Conservation (phyloP, 1,140 invertebrate genomes). For the Elysia chlorotica region DNA sequence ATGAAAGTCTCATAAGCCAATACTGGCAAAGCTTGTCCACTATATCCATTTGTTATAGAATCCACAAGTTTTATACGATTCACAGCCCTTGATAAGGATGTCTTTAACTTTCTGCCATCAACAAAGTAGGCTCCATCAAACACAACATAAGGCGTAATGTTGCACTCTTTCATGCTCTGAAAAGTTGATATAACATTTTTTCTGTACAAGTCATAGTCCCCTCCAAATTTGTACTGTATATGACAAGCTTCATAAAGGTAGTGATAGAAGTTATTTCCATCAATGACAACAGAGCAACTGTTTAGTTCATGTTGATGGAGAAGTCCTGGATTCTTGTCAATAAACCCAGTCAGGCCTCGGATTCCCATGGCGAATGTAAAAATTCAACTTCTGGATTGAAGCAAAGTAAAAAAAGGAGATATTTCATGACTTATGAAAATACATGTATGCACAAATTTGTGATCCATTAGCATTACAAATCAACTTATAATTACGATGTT, state of each 20-base stretch:
- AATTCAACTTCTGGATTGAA: background rate
- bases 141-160: constrained; percentile 76
- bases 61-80: constrained; percentile 67
- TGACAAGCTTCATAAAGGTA: constrained; percentile 74
- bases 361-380: constrained; percentile 67
- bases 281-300: constrained; percentile 76
- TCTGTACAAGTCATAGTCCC: constrained; percentile 82
- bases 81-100: constrained; percentile 69
- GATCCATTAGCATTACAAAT: background rate
- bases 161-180: constrained; percentile 72
- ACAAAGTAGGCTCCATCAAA: constrained; percentile 79
- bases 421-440: background rate
- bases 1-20: constrained; percentile 75
- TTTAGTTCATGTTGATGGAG: constrained; percentile 71
- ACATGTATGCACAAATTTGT: background rate
- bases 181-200: constrained; percentile 73
- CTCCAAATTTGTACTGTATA: constrained; percentile 77
- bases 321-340: constrained; percentile 72
- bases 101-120: constrained; percentile 77
- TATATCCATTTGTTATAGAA: constrained; percentile 35
- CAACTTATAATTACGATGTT: background rate
- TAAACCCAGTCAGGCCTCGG: constrained; percentile 64
- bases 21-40: constrained; percentile 53
- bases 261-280: constrained; percentile 79
- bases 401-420: background rate